phyloP scores from a whole-genome alignment of 2,797 vertebrate genomes.

The Gila robusta region DNA sequence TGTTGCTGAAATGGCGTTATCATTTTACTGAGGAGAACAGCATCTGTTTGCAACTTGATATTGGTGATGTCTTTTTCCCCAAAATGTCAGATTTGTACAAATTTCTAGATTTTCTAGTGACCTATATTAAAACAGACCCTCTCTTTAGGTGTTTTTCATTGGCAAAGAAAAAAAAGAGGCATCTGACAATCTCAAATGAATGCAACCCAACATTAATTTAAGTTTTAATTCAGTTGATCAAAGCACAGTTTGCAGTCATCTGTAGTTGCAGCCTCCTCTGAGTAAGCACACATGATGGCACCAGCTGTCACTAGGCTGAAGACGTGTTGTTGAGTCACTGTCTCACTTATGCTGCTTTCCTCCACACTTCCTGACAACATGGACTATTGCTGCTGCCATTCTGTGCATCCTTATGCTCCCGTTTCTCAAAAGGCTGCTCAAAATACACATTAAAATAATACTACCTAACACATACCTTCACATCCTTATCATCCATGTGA shows the following conservation, averaged over 20 bases:
- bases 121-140: neutral
- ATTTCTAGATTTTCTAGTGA: neutral
- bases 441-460: neutral
- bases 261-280: constrained; percentile 8
- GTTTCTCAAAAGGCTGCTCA: constrained; percentile 9
- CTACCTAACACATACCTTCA: constrained; percentile 69
- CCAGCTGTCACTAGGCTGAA: constrained; percentile 50
- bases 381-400: constrained; percentile 18
- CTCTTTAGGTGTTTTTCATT: neutral
- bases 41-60: constrained; percentile 27
- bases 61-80: neutral
- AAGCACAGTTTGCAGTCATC: constrained; percentile 13
- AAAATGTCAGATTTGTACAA: neutral
- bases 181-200: neutral
- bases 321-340: constrained; percentile 54
- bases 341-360: constrained; percentile 36
- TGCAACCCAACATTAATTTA: neutral
- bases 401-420: constrained; percentile 31
- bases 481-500: constrained; percentile 78
- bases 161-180: neutral
- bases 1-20: constrained; percentile 43
- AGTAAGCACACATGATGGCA: constrained; percentile 26
- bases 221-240: constrained; percentile 2
- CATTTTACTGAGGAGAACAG: constrained; percentile 19
- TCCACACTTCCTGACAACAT: constrained; percentile 44